A percentile compares a stretch with the other conserved stretches of the same genome.
phyloP scores from a whole-genome alignment of 2,888 invertebrate species.

The Spodoptera littoralis region DNA sequence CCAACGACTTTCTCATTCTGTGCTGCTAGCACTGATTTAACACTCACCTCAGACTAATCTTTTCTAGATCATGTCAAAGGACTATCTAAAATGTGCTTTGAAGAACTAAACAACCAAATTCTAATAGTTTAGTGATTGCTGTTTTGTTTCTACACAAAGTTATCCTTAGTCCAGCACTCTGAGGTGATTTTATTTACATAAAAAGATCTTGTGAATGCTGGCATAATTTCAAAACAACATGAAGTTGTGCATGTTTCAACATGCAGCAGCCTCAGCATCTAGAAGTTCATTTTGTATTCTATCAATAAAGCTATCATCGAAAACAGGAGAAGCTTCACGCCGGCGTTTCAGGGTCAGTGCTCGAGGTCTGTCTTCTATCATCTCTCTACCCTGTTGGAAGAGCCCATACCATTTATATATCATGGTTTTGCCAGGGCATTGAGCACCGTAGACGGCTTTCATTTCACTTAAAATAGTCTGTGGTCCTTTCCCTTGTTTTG shows the following conservation, averaged over 20 bases:
- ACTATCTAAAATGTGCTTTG: slow-evolving; percentile 1
- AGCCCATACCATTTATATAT: slow-evolving; percentile 53
- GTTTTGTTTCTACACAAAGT: background rate
- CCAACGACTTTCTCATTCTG: background rate
- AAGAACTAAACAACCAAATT: too few relatives aligned
- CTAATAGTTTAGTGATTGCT: too few relatives aligned
- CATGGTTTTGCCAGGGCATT: slow-evolving; percentile 51
- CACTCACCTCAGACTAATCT: background rate
- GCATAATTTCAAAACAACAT: slow-evolving; percentile 10
- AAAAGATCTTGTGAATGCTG: background rate
- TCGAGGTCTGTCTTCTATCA: slow-evolving; percentile 54
- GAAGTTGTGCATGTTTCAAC: background rate
- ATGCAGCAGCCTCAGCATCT: slow-evolving; percentile 27
- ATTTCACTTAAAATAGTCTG: slow-evolving; percentile 47
- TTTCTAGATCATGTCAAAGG: background rate
- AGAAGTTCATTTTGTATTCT: slow-evolving; percentile 38
- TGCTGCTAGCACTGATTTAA: slow-evolving; percentile 2
- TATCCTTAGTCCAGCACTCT: slow-evolving; percentile 2
- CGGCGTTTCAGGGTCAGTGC: slow-evolving; percentile 20
- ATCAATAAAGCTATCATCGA: slow-evolving; percentile 19
- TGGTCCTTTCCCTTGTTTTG: slow-evolving; percentile 51
- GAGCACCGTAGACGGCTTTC: slow-evolving; percentile 49
- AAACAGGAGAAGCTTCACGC: slow-evolving; percentile 9
- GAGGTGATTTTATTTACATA: slow-evolving; percentile 9
- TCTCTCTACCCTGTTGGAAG: slow-evolving; percentile 54